Evolutionary conservation across 2,888 invertebrate genomes (phyloP).

Genomic region (Dolichomitus sp.): DNA sequence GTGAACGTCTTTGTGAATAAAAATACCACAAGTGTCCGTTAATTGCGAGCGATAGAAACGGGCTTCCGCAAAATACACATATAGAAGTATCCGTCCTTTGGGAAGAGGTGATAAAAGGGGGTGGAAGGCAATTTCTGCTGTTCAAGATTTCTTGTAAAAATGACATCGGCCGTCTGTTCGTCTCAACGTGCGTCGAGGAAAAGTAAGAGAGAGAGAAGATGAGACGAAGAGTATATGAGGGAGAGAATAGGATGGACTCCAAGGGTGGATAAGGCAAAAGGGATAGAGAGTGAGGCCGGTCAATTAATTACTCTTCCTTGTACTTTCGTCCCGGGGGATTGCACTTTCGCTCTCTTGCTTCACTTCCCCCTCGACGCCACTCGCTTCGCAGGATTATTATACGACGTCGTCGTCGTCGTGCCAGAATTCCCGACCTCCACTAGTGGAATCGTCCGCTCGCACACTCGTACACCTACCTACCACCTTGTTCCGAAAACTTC

Average conservation of each 20-base stretch:
- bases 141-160: conserved; percentile 62
- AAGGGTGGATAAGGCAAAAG: conserved; percentile 47
- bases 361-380: conserved; percentile 38
- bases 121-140: conserved; percentile 44
- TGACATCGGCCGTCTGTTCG: conserved; percentile 52
- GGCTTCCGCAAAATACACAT: background rate
- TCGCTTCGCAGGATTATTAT: conserved; percentile 66
- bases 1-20: background rate
- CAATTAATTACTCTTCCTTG: conserved; percentile 71
- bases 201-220: background rate
- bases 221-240: background rate
- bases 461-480: conserved; percentile 52
- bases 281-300: conserved; percentile 53
- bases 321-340: conserved; percentile 66
- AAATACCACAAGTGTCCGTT: conserved; percentile 10
- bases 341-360: conserved; percentile 44
- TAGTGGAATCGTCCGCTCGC: conserved; percentile 42
- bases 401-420: conserved; percentile 53
- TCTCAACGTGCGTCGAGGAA: conserved; percentile 27
- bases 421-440: conserved; percentile 53
- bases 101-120: background rate
- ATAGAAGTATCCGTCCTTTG: conserved; percentile 3
- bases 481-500: conserved; percentile 64
- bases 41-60: conserved; percentile 25
- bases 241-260: conserved; percentile 19